These are phyloP conservation scores for Pelvicachromis taeniatus DNA, from an alignment of 2,113 vertebrate genomes.

Conservation along the genomic window DNA sequence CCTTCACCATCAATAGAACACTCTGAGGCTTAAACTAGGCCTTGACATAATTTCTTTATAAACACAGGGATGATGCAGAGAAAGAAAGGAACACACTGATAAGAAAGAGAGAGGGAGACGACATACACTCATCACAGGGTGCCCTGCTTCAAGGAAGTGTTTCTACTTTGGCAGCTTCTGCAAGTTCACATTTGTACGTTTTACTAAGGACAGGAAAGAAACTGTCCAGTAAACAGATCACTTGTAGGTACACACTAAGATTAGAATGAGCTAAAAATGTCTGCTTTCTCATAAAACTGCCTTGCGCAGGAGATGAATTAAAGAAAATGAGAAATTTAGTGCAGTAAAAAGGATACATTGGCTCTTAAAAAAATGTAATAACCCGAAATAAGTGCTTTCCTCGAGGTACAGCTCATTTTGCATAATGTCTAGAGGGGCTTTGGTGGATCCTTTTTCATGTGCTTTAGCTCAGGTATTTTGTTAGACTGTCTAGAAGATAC, in stretches of 20 bases:
- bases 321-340: background rate
- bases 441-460: background rate
- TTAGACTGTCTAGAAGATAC: background rate
- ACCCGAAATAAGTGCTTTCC: background rate
- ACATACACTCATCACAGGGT: background rate
- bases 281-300: conserved; percentile 18
- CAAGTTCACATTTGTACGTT: conserved; percentile 18
- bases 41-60: conserved; percentile 31
- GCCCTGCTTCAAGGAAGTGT: background rate
- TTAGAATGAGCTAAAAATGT: conserved; percentile 16
- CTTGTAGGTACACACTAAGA: conserved; percentile 4
- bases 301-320: background rate
- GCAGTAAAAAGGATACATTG: background rate
- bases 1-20: conserved; percentile 15
- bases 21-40: conserved; percentile 29
- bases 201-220: conserved; percentile 32
- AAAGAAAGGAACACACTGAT: background rate
- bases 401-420: background rate
- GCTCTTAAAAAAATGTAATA: background rate
- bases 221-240: conserved; percentile 18
- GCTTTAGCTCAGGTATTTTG: background rate
- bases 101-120: background rate
- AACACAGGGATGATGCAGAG: conserved; percentile 1
- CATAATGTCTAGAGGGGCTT: background rate
- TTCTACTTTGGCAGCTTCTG: conserved; percentile 14